These are phyloP conservation scores for Pegoplata infirma DNA, from an alignment of 2,888 invertebrate genomes.

Conservation along the genomic window DNA sequence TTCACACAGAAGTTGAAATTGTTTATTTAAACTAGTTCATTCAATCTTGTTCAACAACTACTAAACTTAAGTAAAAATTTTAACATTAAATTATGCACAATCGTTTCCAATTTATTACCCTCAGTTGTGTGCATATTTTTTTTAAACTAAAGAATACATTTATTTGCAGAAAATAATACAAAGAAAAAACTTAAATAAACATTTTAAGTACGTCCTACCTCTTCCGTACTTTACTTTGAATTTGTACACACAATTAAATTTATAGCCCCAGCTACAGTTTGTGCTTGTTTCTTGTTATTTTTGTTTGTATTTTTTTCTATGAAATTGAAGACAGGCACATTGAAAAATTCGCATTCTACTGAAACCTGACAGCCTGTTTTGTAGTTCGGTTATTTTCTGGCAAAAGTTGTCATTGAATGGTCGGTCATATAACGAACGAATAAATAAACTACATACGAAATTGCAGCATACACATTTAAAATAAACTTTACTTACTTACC, in stretches of 20 bases:
- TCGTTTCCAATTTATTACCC: too few species aligned
- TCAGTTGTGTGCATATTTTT: neutral
- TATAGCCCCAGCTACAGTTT: conserved; percentile 30
- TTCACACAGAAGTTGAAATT: too few species aligned
- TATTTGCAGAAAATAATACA: neutral
- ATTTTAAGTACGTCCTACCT: neutral
- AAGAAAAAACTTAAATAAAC: neutral
- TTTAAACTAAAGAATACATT: neutral
- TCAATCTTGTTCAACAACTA: too few species aligned
- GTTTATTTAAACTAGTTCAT: too few species aligned
- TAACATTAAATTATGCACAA: too few species aligned
- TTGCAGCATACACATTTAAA: conserved; percentile 4
- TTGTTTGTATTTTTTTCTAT: conserved; percentile 50
- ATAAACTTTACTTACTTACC: too few species aligned
- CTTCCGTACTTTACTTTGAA: neutral
- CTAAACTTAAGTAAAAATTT: too few species aligned
- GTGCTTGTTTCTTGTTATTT: conserved; percentile 60
- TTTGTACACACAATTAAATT: neutral
- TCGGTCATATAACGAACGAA: conserved; percentile 4
- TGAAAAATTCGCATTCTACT: conserved; percentile 23
- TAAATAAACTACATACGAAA: neutral
- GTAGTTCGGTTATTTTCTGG: conserved; percentile 69
- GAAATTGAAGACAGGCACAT: neutral
- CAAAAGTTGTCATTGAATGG: conserved; percentile 65
- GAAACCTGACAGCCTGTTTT: conserved; percentile 68